Conservation (phyloP, 2,888 invertebrate genomes). For the Synergus gifuensis region DNA sequence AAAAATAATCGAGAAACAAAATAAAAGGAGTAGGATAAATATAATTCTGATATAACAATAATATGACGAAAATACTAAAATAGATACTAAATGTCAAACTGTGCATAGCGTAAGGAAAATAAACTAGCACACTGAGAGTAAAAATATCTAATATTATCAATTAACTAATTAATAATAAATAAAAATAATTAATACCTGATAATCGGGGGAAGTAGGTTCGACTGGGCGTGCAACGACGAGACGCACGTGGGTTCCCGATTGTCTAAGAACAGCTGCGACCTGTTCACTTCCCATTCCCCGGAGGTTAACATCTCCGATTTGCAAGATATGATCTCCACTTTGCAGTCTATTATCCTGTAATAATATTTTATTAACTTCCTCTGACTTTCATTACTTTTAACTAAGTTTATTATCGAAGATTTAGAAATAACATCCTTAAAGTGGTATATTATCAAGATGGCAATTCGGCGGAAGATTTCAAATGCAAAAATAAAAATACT, state of each 20-base stretch:
- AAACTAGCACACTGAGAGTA: no score
- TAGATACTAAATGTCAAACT: no score
- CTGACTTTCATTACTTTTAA: not conserved
- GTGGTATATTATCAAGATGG: no score
- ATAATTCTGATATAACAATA: no score
- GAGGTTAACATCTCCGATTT: conserved; percentile 95
- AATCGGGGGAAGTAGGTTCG: conserved; percentile 89
- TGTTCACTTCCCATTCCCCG: conserved; percentile 98
- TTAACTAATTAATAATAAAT: not conserved
- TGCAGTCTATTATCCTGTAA: conserved; percentile 94
- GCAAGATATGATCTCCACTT: conserved; percentile 98
- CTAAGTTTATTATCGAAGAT: not conserved
- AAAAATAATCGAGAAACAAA: no score
- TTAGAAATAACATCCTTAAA: no score
- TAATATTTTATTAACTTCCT: conserved; percentile 24
- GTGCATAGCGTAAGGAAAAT: no score
- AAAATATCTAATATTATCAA: no score
- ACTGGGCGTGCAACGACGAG: conserved; percentile 96
- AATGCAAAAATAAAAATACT: no score
- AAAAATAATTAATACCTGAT: conserved; percentile 78
- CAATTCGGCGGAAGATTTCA: no score
- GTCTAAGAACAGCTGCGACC: conserved; percentile 96
- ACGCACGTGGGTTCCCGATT: conserved; percentile 96
- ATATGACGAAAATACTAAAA: no score
- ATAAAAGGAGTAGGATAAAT: not conserved